Conservation (phyloP, 1,140 invertebrate species). For the Cepaea nemoralis region DNA sequence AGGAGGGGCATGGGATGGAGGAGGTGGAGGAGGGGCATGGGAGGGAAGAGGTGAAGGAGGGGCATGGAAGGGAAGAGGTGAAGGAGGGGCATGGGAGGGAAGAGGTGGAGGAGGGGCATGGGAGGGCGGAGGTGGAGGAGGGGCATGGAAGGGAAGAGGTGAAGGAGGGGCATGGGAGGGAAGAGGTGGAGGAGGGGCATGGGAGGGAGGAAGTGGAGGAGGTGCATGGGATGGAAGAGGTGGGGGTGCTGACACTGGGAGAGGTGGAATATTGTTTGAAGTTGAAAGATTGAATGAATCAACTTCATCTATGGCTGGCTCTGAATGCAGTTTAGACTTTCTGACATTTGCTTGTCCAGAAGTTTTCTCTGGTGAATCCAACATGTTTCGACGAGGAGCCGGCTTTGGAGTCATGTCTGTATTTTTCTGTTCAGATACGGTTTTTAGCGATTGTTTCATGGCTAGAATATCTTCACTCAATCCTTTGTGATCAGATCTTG, state of each 20-base stretch:
- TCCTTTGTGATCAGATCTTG: background rate
- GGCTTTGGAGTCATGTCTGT: conserved; percentile 24
- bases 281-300: background rate
- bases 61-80: conserved; percentile 28
- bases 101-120: conserved; percentile 37
- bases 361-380: background rate
- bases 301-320: background rate
- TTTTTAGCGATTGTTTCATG: background rate
- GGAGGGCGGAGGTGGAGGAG: conserved; percentile 43
- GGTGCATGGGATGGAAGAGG: conserved; percentile 23
- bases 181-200: conserved; percentile 36
- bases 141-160: no score
- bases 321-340: background rate
- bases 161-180: conserved; percentile 35
- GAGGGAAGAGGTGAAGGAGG: conserved; percentile 40
- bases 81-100: no score
- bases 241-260: conserved; percentile 37
- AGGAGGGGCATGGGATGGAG: conserved; percentile 13
- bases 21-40: conserved; percentile 42
- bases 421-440: background rate
- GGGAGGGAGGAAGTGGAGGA: conserved; percentile 32
- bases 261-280: conserved; percentile 34
- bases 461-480: background rate
- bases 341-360: background rate
- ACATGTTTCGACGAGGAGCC: background rate